These are phyloP conservation scores for Crambe crambe DNA, from an alignment of 37 sponge, comb jelly and placozoan species.

Conservation along the genomic window DNA sequence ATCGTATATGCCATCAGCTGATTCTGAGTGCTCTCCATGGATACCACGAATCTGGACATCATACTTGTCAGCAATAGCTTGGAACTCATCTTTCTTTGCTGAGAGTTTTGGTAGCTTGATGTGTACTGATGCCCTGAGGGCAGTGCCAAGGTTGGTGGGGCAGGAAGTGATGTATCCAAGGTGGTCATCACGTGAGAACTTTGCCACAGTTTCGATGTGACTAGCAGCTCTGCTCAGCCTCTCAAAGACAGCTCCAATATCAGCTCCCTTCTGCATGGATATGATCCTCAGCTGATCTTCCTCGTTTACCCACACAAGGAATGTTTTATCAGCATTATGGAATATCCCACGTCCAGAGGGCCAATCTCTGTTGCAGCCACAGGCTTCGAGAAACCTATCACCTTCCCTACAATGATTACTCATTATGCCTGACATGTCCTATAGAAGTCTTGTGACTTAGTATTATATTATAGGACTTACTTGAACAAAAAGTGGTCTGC, in stretches of 20 bases:
- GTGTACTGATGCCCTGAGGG: slow-evolving; percentile 77
- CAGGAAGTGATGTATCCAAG: slow-evolving; percentile 86
- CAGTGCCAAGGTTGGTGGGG: slow-evolving; percentile 94
- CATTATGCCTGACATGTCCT: no score
- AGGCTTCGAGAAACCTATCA: slow-evolving; percentile 59
- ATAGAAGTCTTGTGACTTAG: no score
- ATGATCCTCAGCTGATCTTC: slow-evolving; percentile 95
- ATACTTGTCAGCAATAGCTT: slow-evolving; percentile 58
- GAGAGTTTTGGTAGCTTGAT: slow-evolving; percentile 79
- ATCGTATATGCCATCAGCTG: slow-evolving; percentile 78
- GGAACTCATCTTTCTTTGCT: slow-evolving; percentile 52
- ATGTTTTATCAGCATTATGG: slow-evolving; percentile 70
- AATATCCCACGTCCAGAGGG: slow-evolving; percentile 82
- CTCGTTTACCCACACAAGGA: slow-evolving; percentile 91
- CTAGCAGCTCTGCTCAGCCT: slow-evolving; percentile 49
- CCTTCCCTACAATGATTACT: slow-evolving; percentile 43
- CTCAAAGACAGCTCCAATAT: slow-evolving; percentile 76
- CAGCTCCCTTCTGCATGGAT: slow-evolving; percentile 90
- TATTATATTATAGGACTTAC: no score
- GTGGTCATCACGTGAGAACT: slow-evolving; percentile 76
- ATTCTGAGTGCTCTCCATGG: slow-evolving; percentile 72
- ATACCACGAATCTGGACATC: slow-evolving; percentile 81
- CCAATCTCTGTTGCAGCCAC: slow-evolving; percentile 86
- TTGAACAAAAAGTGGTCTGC: slow-evolving; percentile 95
- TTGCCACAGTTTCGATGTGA: slow-evolving; percentile 63